A percentile compares a stretch with the other conserved stretches of the same genome.
Conservation (phyloP, 2,888 invertebrate genomes). For the Drepanosiphum platanoidis region DNA sequence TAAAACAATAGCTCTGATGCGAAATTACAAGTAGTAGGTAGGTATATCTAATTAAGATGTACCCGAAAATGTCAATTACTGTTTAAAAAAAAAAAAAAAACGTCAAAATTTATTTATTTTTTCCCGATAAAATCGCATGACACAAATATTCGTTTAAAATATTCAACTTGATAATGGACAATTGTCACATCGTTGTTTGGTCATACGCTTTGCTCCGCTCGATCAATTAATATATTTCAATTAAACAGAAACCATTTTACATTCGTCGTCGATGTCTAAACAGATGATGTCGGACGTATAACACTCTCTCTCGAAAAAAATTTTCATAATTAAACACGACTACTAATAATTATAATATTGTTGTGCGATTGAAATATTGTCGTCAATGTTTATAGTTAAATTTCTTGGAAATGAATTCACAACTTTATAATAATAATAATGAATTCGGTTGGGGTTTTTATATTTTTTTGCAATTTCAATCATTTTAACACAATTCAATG, state of each 20-base stretch:
- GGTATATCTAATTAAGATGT: background rate
- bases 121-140: background rate
- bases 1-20: background rate
- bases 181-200: slow-evolving; percentile 3
- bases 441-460: too few relatives aligned
- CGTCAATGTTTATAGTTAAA: background rate
- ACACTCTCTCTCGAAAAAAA: background rate
- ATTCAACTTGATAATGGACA: slow-evolving; percentile 11
- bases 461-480: background rate
- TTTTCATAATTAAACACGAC: background rate
- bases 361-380: background rate
- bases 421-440: background rate
- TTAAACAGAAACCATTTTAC: slow-evolving; percentile 37
- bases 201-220: background rate
- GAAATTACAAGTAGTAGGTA: background rate
- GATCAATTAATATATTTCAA: slow-evolving; percentile 42
- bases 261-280: background rate
- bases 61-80: background rate
- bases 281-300: background rate
- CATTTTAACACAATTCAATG: background rate
- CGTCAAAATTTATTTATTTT: background rate
- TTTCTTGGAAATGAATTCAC: background rate
- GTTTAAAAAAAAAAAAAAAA: slow-evolving; percentile 12
- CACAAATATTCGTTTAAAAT: slow-evolving; percentile 19
- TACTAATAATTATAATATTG: background rate